Evolutionary conservation across 2,113 vertebrate genomes (phyloP), one percentile per base, ranked within the genome.

Genomic region (Myodes glareolus): DNA sequence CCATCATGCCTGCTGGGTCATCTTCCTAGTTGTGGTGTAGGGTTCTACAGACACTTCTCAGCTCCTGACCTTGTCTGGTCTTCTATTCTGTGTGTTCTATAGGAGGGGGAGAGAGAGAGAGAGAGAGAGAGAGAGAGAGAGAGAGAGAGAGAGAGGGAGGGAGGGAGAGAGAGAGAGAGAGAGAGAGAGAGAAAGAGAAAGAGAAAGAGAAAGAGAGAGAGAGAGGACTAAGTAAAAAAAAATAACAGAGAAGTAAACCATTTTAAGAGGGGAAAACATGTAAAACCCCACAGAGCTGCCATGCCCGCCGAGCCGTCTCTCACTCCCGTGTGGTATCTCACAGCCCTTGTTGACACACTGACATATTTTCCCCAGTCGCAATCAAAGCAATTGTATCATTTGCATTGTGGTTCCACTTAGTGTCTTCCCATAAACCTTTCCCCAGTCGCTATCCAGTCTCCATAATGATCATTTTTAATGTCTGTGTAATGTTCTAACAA

Each of bases 391-490:
- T 92, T 97, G 95, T 80, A 80, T 68, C 61, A 88, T 96, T 96
- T 97, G 76, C 65, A 92, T 45, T 96, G 88, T 86, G 29, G 67
- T 86, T 97, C 82, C 96, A 55, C 95, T 97, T 88, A 90, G 96
- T 90, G 63, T 95, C 86, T 91, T 96, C 95, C 84, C 95, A 90
- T 98, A 97, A 98, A 97, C 97, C 95, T 97, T 94, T 87, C 89
- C 96, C 68, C 89, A 96, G 97, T 97, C 95, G 78, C 93, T 96
- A 85, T 91, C 84, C 91, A 80, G 91, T 91, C 91, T 97, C 75
- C 68, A 19, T 95, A 97, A 97, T 90, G 93, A 97, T 97, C 95
- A 92, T 81, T 97, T 97, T 96, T 96, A 97, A 96, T 97, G 97
- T 96, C 82, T 96, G 72, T 92, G 33, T 97, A 97, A 97, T 96